Evolutionary conservation across 2,888 invertebrate species (phyloP).

Genomic region (Chouioia cunea): DNA sequence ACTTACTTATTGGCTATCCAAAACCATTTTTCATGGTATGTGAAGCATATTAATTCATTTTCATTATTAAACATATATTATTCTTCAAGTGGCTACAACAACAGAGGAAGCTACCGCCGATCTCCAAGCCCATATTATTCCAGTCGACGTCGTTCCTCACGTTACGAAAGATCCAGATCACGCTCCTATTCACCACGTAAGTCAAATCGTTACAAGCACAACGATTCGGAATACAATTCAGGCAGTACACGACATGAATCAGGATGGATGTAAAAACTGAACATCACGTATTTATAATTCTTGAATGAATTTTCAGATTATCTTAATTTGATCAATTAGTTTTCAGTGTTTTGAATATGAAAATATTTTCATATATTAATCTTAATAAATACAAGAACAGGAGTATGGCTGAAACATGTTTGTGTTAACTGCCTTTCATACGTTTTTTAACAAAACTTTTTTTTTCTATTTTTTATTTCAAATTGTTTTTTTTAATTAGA

Average conservation of each 20-base stretch:
- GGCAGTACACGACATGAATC: slow-evolving; percentile 60
- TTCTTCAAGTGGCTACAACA: slow-evolving; percentile 57
- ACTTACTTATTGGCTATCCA: slow-evolving; percentile 4
- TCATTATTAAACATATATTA: not conserved
- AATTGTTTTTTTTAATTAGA: slow-evolving; percentile 11
- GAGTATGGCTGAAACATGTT: slow-evolving; percentile 52
- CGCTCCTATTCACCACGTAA: slow-evolving; percentile 85
- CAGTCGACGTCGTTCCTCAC: slow-evolving; percentile 73
- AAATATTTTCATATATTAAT: too few relatives aligned
- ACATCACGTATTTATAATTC: not conserved
- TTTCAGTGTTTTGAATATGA: too few relatives aligned
- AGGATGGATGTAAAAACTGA: slow-evolving; percentile 49
- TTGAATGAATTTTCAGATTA: too few relatives aligned
- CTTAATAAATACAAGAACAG: too few relatives aligned
- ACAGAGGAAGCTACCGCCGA: slow-evolving; percentile 73
- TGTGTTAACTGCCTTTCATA: slow-evolving; percentile 59
- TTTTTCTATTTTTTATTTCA: slow-evolving; percentile 42
- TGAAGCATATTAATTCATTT: not conserved
- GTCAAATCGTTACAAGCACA: slow-evolving; percentile 67
- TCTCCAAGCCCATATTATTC: slow-evolving; percentile 83
- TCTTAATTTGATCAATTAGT: too few relatives aligned
- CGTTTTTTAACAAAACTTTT: slow-evolving; percentile 20
- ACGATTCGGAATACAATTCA: slow-evolving; percentile 55
- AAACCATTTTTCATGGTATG: not conserved
- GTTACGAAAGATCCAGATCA: slow-evolving; percentile 82